phyloP scores from a whole-genome alignment of 2,888 invertebrate genomes.

The Philonicus albiceps region DNA sequence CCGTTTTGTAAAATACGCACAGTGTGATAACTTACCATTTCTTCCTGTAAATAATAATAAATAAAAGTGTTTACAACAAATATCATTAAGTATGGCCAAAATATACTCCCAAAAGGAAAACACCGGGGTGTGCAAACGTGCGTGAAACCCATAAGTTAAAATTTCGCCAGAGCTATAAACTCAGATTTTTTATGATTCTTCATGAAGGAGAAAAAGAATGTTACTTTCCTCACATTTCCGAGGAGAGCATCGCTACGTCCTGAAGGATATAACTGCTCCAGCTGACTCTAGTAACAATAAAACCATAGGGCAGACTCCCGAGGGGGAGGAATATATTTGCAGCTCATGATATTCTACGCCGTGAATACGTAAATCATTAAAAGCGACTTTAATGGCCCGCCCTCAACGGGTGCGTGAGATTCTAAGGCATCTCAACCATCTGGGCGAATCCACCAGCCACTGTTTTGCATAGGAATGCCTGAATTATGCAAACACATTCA shows the following conservation, averaged over 20 bases:
- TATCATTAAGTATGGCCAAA: neutral
- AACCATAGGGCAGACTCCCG: neutral
- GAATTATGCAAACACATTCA: constrained; percentile 9
- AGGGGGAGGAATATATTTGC: neutral
- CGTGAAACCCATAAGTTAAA: neutral
- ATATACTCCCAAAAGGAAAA: neutral
- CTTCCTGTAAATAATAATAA: neutral
- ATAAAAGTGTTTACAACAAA: neutral
- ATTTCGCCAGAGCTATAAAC: neutral
- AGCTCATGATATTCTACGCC: neutral
- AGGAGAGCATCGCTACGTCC: neutral
- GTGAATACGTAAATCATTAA: constrained; percentile 7
- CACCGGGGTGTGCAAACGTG: neutral
- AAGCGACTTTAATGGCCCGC: neutral
- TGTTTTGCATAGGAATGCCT: neutral
- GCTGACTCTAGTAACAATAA: neutral
- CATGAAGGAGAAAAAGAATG: neutral
- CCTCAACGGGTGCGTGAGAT: neutral
- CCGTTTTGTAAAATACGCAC: neutral
- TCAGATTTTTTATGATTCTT: neutral
- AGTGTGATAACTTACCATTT: neutral
- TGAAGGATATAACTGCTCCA: neutral
- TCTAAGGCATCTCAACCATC: neutral
- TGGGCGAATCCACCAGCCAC: neutral
- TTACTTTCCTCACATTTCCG: neutral